phyloP scores from a whole-genome alignment of 2,888 invertebrate species.

The Erynnis tages region DNA sequence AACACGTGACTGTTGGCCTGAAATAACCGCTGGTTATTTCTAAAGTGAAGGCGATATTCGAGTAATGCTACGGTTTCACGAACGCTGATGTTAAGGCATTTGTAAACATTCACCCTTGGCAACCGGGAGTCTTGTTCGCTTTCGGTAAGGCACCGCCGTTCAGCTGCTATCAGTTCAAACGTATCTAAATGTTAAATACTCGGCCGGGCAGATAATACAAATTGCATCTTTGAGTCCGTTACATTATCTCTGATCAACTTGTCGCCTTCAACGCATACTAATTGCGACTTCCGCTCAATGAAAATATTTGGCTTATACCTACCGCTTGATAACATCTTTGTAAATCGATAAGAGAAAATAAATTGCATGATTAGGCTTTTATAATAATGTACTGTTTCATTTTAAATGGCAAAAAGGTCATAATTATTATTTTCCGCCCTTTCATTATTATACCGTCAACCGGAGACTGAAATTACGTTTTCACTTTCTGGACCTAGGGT shows the following conservation, averaged over 20 bases:
- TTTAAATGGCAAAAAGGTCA: no score
- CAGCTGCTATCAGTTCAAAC: constrained; percentile 48
- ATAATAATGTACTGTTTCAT: no score
- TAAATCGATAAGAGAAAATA: no score
- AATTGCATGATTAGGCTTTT: no score
- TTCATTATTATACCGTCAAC: no score
- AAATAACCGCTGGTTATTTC: neutral
- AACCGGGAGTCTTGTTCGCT: constrained; percentile 15
- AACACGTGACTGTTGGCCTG: no score
- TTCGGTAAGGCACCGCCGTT: constrained; percentile 34
- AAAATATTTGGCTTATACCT: constrained; percentile 9
- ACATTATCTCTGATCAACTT: constrained; percentile 56
- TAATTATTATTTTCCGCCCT: no score
- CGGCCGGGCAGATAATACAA: constrained; percentile 63
- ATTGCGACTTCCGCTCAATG: constrained; percentile 29
- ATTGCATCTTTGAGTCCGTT: constrained; percentile 66
- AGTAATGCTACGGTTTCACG: constrained; percentile 9
- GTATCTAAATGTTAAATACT: constrained; percentile 59
- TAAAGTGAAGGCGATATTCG: neutral
- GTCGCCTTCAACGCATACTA: constrained; percentile 51
- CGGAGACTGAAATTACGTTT: no score
- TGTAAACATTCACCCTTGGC: neutral
- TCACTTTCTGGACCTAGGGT: no score
- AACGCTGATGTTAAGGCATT: no score
- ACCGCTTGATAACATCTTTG: constrained; percentile 22